Conservation (phyloP, 2,113 vertebrate genomes). For the Glaucidium brasilianum region DNA sequence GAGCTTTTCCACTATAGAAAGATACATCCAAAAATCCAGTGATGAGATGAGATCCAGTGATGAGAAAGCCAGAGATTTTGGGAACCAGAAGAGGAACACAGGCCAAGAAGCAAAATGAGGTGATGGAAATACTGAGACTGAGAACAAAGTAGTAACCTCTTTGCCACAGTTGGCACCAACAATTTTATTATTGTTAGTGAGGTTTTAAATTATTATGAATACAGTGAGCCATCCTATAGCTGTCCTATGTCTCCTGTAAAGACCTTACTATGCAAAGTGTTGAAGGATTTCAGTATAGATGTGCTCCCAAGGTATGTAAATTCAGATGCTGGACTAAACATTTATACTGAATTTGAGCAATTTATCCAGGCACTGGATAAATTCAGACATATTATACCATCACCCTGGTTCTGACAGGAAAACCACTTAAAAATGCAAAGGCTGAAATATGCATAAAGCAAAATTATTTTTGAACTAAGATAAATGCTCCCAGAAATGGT, state of each 20-base stretch:
- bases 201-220: background rate
- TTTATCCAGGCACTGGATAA: background rate
- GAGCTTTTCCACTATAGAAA: background rate
- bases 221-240: background rate
- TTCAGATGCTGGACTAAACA: background rate
- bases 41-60: background rate
- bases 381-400: background rate
- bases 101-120: background rate
- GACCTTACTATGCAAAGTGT: background rate
- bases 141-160: background rate
- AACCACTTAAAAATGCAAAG: background rate
- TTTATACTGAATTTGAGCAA: background rate
- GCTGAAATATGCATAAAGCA: background rate
- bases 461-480: background rate
- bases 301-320: background rate
- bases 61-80: background rate
- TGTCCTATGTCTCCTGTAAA: background rate
- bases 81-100: background rate
- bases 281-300: background rate
- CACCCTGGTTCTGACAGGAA: background rate
- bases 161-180: background rate
- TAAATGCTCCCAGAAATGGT: background rate
- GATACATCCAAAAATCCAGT: background rate
- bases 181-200: background rate
- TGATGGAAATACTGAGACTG: background rate